Evolutionary conservation across 2,113 vertebrate species (phyloP).

Genomic region (Nannospalax galili): DNA sequence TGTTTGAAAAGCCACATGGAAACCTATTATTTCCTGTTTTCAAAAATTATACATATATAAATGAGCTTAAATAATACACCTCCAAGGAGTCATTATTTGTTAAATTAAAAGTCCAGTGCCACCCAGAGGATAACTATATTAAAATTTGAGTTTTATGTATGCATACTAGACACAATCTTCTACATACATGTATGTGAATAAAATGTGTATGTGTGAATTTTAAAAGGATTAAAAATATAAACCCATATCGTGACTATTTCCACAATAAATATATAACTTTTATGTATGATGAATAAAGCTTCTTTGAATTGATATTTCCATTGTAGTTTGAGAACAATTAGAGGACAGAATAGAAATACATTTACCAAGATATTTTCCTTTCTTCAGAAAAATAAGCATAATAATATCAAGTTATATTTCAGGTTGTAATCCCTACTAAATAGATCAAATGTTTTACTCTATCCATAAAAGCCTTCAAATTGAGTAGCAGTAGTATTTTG

Average conservation of each 20-base stretch:
- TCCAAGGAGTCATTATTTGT: no score
- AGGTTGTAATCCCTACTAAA: slow-evolving; percentile 25
- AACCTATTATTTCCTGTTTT: no score
- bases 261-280: neutral
- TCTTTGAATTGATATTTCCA: neutral
- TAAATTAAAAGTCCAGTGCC: no score
- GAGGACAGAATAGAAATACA: neutral
- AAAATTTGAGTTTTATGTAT: neutral
- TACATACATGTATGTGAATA: neutral
- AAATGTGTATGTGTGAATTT: neutral
- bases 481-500: neutral
- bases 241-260: neutral
- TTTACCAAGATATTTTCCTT: neutral
- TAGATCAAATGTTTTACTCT: neutral
- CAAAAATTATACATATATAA: no score
- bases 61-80: no score
- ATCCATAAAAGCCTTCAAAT: slow-evolving; percentile 20
- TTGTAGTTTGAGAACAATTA: neutral
- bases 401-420: neutral
- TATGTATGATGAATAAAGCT: neutral
- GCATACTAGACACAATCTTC: neutral
- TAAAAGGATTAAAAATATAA: neutral
- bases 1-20: no score
- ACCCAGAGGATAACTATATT: no score
- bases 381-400: slow-evolving; percentile 55